Conservation (phyloP, 2,797 vertebrate species). For the Orientallactaga sibirica region DNA sequence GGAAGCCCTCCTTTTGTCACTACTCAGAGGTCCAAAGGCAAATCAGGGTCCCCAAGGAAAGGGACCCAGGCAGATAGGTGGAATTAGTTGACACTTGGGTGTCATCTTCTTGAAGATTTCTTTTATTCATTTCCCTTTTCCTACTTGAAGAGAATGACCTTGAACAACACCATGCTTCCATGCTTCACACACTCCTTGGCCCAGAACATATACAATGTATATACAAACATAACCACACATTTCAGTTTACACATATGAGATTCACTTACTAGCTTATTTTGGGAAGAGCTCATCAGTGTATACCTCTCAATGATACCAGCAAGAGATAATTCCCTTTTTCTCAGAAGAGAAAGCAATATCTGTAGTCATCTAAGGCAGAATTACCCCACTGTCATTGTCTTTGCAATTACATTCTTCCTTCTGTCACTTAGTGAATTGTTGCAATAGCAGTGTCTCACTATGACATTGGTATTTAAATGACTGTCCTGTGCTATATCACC, state of each 20-base stretch:
- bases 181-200: background rate
- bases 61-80: background rate
- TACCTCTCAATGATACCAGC: background rate
- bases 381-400: background rate
- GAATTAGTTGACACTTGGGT: constrained; percentile 32
- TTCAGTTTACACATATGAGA: constrained; percentile 34
- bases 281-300: background rate
- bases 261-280: constrained; percentile 11
- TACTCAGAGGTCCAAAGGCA: background rate
- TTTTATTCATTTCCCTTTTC: constrained; percentile 47
- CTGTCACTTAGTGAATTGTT: constrained; percentile 2
- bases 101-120: background rate
- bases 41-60: background rate
- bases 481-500: background rate
- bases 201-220: background rate
- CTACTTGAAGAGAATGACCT: constrained; percentile 75
- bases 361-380: background rate
- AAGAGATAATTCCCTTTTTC: constrained; percentile 27
- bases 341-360: background rate
- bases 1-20: background rate
- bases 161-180: constrained; percentile 57
- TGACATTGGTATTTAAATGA: constrained; percentile 9
- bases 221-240: background rate
- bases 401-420: constrained; percentile 14
- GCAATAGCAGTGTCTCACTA: background rate